These are phyloP conservation scores for Pollachius pollachius DNA, from an alignment of 2,113 vertebrate genomes.

Conservation along the genomic window DNA sequence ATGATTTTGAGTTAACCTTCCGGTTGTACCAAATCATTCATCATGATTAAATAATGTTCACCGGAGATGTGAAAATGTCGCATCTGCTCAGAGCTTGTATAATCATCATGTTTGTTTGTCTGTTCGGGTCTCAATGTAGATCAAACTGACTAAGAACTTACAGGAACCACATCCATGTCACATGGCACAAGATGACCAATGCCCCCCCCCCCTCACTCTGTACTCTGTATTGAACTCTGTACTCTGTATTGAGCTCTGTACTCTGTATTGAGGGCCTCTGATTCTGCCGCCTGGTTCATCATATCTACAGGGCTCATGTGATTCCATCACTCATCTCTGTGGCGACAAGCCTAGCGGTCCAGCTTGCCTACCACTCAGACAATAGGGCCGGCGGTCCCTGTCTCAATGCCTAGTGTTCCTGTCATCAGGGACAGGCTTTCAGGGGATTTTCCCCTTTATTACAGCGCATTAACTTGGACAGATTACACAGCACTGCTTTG, in stretches of 20 bases:
- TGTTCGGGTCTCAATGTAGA: too few species aligned
- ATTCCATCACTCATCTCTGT: conserved; percentile 6
- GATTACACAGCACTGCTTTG: conserved; percentile 51
- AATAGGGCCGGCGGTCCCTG: conserved; percentile 27
- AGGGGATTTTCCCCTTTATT: conserved; percentile 62
- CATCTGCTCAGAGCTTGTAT: too few species aligned
- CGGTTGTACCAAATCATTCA: too few species aligned
- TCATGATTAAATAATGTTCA: too few species aligned
- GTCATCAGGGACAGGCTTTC: conserved; percentile 59
- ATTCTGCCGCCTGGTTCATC: background rate
- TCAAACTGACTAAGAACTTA: too few species aligned
- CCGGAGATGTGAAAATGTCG: too few species aligned
- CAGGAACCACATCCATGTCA: too few species aligned
- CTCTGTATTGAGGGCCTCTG: background rate
- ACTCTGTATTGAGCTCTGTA: background rate
- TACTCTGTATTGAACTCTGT: background rate
- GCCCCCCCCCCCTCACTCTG: background rate
- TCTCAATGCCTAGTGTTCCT: conserved; percentile 53
- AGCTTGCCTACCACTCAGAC: too few species aligned
- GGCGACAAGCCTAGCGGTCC: too few species aligned
- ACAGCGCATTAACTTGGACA: conserved; percentile 60
- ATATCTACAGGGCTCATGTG: background rate
- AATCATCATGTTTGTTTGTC: too few species aligned
- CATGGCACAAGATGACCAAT: too few species aligned
- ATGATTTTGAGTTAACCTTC: too few species aligned